Conservation (phyloP, 2,797 vertebrate genomes). For the Gymnocypris eckloni region DNA sequence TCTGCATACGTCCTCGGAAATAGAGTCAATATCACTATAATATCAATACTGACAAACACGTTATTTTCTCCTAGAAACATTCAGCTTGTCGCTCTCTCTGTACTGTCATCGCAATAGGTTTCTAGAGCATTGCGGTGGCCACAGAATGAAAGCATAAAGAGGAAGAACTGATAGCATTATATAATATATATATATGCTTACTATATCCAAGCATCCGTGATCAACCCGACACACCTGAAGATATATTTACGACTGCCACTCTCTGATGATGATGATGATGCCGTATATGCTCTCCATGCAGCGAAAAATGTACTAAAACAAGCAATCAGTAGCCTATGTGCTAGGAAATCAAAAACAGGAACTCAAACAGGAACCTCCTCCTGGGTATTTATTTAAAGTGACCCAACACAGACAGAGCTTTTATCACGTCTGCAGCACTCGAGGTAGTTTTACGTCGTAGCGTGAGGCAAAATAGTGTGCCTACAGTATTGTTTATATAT, state of each 20-base stretch:
- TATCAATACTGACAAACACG: neutral
- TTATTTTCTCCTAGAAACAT: neutral
- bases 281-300: neutral
- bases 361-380: neutral
- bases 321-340: neutral
- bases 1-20: neutral
- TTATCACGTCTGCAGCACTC: neutral
- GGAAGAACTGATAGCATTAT: neutral
- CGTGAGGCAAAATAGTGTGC: too few species aligned
- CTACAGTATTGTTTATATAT: too few species aligned
- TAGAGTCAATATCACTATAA: neutral
- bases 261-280: neutral
- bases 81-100: neutral
- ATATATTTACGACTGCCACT: neutral
- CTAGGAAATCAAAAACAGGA: neutral
- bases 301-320: neutral
- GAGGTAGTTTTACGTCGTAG: too few species aligned
- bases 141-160: neutral
- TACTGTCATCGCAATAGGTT: neutral
- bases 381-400: neutral
- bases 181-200: neutral
- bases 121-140: neutral
- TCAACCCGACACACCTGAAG: neutral
- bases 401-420: neutral
- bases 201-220: neutral